These are phyloP conservation scores for Bombus superbus DNA, from an alignment of 1,140 invertebrate genomes.

Conservation along the genomic window DNA sequence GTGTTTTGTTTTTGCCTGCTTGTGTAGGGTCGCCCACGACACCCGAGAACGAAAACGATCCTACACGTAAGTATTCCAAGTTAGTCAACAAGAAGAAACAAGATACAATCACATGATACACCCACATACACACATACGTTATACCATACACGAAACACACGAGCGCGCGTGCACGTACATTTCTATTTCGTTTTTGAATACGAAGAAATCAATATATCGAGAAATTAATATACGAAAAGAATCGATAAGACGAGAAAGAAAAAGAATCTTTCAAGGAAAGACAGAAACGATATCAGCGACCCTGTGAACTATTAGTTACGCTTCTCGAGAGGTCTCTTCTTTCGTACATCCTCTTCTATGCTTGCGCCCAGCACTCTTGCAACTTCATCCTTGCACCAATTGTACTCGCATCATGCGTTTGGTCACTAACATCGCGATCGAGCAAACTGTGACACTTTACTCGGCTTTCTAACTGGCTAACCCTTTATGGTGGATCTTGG, in stretches of 20 bases:
- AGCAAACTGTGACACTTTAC: neutral
- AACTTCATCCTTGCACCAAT: constrained; percentile 1
- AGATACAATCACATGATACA: constrained; percentile 34
- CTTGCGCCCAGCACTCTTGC: constrained; percentile 21
- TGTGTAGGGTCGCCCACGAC: constrained; percentile 84
- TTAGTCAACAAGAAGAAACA: constrained; percentile 85
- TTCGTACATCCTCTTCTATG: constrained; percentile 33
- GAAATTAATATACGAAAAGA: constrained; percentile 4
- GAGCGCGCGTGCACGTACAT: neutral
- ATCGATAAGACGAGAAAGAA: neutral
- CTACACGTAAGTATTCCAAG: constrained; percentile 83
- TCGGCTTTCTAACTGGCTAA: constrained; percentile 28
- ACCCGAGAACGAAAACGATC: constrained; percentile 84
- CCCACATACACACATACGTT: neutral
- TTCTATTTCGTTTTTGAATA: neutral
- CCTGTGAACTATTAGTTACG: constrained; percentile 11
- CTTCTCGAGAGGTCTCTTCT: constrained; percentile 21
- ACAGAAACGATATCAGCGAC: constrained; percentile 36
- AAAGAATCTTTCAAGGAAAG: neutral
- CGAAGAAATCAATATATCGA: neutral
- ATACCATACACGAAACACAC: neutral
- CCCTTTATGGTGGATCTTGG: neutral
- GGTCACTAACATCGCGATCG: neutral
- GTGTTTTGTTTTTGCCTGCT: constrained; percentile 83
- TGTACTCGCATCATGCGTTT: constrained; percentile 1